Evolutionary conservation across 2,113 vertebrate species (phyloP), one percentile per base, ranked within the genome.

Genomic region (Engystomops pustulosus): DNA sequence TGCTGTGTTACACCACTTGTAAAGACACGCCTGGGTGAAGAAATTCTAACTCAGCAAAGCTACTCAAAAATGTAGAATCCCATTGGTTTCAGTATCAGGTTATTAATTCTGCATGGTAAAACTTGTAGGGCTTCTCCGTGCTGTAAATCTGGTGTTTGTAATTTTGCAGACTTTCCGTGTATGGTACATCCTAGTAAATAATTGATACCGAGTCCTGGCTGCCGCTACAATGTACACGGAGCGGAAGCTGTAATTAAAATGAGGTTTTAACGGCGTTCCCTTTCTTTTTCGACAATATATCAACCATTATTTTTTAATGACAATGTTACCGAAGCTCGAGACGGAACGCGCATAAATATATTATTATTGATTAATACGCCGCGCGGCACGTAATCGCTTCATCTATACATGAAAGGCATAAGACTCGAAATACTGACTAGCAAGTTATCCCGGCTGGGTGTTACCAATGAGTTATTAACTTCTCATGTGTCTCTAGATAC

Each of bases 11-110:
- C 38, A 65, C 77, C 77, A 79, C 75, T 78, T 78, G 58, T 79
- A 45, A 79, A 79, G 77, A 79, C 77, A 79, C 77, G 55, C 77
- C 77, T 79, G 77, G 77, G 34, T 79, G 38, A 79, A 79, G 76
- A 62, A 79, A 62, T 79, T 58, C 76, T 6, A 79, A 79, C 30
- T 62, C 51, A 79, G 76, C 76, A 79, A 79, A 62, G 36, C 51
- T 65, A 79, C 77, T 79, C 23, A 79, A 79, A 79, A 79, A 79
- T 79, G 23, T 65, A 65, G 38, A 65, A 65, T 60, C 34, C 53
- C 55, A 65, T 65, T 65, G 38, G 77, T 65, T 79, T 78, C 75
- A 38, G 75, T 60, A 79, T 78, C 49, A 65, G 3, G 77, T 65
- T 79, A 65, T 79, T 79, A 44, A 79, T 79, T 79, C 77, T 79